Evolutionary conservation across 2,113 vertebrate species (phyloP).

Genomic region (Thamnophis sirtalis): DNA sequence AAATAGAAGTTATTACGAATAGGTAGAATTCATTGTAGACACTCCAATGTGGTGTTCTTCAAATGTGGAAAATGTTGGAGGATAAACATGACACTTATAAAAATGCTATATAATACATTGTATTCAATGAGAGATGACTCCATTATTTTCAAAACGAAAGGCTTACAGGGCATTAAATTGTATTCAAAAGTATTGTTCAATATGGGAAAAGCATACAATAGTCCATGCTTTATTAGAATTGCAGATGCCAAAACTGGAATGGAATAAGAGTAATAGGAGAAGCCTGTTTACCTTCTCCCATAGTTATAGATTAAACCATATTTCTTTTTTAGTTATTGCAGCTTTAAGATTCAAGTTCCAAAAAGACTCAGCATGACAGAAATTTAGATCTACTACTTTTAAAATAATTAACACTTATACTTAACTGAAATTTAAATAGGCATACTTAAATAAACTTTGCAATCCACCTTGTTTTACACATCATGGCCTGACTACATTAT

Average conservation of each 20-base stretch:
- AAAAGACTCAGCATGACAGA: background rate
- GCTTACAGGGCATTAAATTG: background rate
- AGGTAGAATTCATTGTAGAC: background rate
- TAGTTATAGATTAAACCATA: background rate
- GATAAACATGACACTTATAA: background rate
- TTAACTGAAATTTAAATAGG: background rate
- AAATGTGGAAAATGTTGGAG: background rate
- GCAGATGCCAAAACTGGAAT: background rate
- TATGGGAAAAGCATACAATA: background rate
- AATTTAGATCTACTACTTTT: background rate
- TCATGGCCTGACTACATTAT: background rate
- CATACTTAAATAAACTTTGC: background rate
- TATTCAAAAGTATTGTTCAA: background rate
- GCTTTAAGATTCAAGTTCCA: background rate
- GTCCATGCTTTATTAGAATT: background rate
- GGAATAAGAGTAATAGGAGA: background rate
- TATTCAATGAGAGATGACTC: background rate
- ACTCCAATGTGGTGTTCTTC: background rate
- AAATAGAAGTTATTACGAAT: background rate
- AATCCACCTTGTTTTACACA: background rate
- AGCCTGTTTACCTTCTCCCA: accelerated
- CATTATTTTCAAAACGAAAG: background rate
- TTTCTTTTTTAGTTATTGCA: background rate
- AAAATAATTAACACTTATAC: background rate
- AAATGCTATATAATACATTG: background rate